Evolutionary conservation across 1,140 invertebrate species (phyloP), one percentile per base, ranked within the genome.

Genomic region (Drosophila dunni): DNA sequence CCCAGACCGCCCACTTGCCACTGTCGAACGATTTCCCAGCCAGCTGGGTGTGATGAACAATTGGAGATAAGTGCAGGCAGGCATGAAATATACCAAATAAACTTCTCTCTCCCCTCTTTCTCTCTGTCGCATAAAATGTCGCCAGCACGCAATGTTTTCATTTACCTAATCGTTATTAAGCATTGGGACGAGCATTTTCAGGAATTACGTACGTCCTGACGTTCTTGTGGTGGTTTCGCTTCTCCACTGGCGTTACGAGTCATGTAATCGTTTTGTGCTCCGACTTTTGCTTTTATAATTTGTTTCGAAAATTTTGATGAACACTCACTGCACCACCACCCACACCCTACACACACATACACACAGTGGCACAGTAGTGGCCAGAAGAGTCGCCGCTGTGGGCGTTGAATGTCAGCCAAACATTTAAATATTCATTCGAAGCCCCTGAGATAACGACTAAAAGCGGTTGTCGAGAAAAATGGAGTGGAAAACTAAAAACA

Each of bases 31-130:
- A 20, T 20, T 20, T 20, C 1, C 17, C 17, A 20, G 17, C 17
- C 17, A 20, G 17, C 17, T 50, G 66, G 66, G 67, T 71, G 73
- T 66, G 83, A 83, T 89, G 79, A 76, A 89, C 83, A 89, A 89
- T 88, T 76, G 83, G 69, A 88, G 83, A 89, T 88, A 88, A 89
- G 83, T 89, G 83, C 84, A 82, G 83, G 83, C 83, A 89, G 84
- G 84, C 83, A 88, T 88, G 83, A 88, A 88, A 88, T 88, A 88
- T 88, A 75, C 79, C 79, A 83, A 89, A 88, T 88, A 88, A 89
- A 83, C 63, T 29, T 51, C 56, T 34, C 50, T 6, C 45, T 54
- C 45, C 20, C 29, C 38, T 29, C 24, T 10, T 5, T 20, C 11
- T 24, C 40, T 51, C 29, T 29, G 8, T 11, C 11, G 34, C 4